Percentiles rank a stretch among this genome's conserved stretches.
These are phyloP conservation scores for Erebia epiphron DNA, from an alignment of 2,888 invertebrate genomes.

Conservation along the genomic window DNA sequence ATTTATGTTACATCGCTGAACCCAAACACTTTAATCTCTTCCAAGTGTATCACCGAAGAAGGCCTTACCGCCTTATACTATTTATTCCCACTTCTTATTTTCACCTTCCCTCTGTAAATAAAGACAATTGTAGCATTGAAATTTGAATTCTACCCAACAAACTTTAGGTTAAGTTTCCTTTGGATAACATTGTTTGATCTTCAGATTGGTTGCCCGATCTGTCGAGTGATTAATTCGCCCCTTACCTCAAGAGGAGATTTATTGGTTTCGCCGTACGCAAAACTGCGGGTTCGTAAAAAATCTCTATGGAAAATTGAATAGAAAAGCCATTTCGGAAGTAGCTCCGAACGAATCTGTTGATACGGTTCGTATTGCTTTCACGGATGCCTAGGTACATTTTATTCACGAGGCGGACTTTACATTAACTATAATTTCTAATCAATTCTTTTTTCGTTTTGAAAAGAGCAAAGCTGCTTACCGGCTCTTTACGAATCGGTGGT, in stretches of 20 bases:
- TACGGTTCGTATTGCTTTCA: conserved; percentile 54
- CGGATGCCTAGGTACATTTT: conserved; percentile 28
- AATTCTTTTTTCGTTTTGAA: too few species aligned
- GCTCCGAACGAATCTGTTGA: conserved; percentile 69
- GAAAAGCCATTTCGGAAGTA: conserved; percentile 78
- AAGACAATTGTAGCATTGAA: conserved; percentile 42
- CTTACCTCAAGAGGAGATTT: conserved; percentile 81
- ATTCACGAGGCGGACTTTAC: conserved; percentile 20
- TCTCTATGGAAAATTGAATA: conserved; percentile 83
- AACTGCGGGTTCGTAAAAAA: conserved; percentile 82
- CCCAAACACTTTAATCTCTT: conserved; percentile 79
- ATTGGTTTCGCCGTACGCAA: conserved; percentile 82
- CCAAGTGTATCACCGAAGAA: conserved; percentile 73
- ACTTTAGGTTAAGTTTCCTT: conserved; percentile 55
- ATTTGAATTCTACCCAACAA: conserved; percentile 25
- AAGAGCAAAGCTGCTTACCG: too few species aligned
- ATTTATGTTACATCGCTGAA: conserved; percentile 68
- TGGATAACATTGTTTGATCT: conserved; percentile 49
- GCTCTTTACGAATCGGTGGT: too few species aligned
- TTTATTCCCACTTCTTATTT: conserved; percentile 80
- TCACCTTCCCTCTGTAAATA: conserved; percentile 76
- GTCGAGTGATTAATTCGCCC: conserved; percentile 81
- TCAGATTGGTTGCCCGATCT: conserved; percentile 67
- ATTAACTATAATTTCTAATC: too few species aligned
- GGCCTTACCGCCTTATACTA: conserved; percentile 66